Evolutionary conservation across 2,797 vertebrate species (phyloP).

Genomic region (Macrochelys suwanniensis): DNA sequence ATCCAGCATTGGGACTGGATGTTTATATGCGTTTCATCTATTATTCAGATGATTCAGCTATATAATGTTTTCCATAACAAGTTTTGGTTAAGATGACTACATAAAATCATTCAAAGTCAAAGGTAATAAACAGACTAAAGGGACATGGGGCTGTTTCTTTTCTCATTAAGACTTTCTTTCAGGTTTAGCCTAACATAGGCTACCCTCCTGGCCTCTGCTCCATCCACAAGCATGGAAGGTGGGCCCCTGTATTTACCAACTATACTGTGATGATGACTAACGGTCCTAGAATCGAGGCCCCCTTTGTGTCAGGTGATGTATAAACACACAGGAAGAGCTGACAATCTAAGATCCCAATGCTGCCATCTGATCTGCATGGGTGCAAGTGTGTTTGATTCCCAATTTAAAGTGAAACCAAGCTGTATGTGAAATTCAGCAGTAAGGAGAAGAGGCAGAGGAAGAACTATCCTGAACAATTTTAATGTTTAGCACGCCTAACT

Average conservation of each 20-base stretch:
- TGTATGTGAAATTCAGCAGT: neutral
- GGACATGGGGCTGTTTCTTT: neutral
- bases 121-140: slow-evolving; percentile 6
- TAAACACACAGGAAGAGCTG: neutral
- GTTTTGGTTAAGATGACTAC: neutral
- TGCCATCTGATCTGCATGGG: neutral
- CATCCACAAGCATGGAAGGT: neutral
- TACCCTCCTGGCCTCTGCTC: neutral
- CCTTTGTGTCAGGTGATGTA: neutral
- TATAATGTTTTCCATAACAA: neutral
- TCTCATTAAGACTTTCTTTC: slow-evolving; percentile 10
- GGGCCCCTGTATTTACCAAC: neutral
- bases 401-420: neutral
- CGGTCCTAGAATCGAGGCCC: neutral
- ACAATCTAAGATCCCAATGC: neutral
- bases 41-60: slow-evolving; percentile 15
- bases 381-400: neutral
- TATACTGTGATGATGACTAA: neutral
- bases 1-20: neutral
- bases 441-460: neutral
- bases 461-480: neutral
- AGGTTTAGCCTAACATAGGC: neutral
- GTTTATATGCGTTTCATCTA: slow-evolving; percentile 44
- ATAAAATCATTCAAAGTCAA: slow-evolving; percentile 19
- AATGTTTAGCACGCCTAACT: neutral